Conservation (phyloP, 2,797 vertebrate species). For the Chiroxiphia lanceolata region DNA sequence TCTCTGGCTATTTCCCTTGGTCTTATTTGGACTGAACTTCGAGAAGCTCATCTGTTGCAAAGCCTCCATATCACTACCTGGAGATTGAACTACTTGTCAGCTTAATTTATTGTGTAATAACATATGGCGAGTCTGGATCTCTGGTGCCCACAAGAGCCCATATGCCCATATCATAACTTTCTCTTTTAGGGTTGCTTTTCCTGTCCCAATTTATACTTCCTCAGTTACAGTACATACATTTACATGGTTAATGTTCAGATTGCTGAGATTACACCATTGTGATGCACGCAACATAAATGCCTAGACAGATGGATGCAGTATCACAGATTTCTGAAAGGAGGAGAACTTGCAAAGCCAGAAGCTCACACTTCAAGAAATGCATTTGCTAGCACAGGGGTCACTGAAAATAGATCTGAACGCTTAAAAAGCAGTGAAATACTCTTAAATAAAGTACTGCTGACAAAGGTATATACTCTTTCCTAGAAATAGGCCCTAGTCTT, state of each 20-base stretch:
- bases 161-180: slow-evolving; percentile 20
- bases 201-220: slow-evolving; percentile 60
- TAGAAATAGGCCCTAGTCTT: slow-evolving; percentile 32
- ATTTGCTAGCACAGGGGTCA: slow-evolving; percentile 52
- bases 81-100: not conserved
- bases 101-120: slow-evolving; percentile 12
- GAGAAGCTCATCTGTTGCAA: not conserved
- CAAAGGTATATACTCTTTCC: slow-evolving; percentile 46
- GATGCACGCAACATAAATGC: slow-evolving; percentile 57
- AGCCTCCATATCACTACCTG: not conserved
- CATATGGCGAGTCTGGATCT: not conserved
- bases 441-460: slow-evolving; percentile 52
- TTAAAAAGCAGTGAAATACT: slow-evolving; percentile 22
- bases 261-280: slow-evolving; percentile 55
- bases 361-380: slow-evolving; percentile 55
- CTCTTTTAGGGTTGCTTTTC: slow-evolving; percentile 43
- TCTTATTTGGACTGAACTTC: not conserved
- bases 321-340: slow-evolving; percentile 66
- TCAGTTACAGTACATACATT: slow-evolving; percentile 59
- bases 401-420: slow-evolving; percentile 51
- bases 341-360: slow-evolving; percentile 60
- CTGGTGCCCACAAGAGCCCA: not conserved
- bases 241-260: slow-evolving; percentile 63
- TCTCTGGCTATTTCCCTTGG: not conserved
- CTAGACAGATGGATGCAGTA: slow-evolving; percentile 69